phyloP scores from a whole-genome alignment of 2,888 invertebrate species.

The Aleiodes alternator region DNA sequence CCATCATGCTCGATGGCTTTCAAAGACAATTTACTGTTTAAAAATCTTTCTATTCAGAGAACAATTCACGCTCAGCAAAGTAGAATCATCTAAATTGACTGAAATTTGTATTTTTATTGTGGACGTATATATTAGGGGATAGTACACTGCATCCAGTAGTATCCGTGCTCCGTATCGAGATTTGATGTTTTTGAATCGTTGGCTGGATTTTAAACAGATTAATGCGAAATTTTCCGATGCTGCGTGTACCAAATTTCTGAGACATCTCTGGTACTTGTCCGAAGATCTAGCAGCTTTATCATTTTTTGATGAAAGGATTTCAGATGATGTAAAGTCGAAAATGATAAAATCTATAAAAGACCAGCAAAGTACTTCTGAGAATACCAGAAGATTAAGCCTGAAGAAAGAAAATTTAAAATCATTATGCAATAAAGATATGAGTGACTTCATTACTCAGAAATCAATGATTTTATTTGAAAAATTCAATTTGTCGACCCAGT shows the following conservation, averaged over 20 bases:
- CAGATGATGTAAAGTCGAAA: not conserved
- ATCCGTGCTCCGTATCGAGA: conserved; percentile 9
- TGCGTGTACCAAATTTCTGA: not conserved
- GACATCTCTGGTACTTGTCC: conserved; percentile 24
- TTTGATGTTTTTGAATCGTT: not conserved
- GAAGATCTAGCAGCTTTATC: conserved; percentile 26
- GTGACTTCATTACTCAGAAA: not conserved
- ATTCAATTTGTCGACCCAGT: conserved; percentile 36
- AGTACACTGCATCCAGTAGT: conserved; percentile 43
- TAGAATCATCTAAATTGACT: conserved; percentile 40
- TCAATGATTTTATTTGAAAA: conserved; percentile 26
- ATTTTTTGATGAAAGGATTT: conserved; percentile 2
- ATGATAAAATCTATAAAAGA: conserved; percentile 13
- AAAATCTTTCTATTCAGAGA: conserved; percentile 49
- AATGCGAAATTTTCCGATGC: conserved; percentile 19
- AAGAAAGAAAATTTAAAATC: not conserved
- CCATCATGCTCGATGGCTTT: conserved; percentile 50
- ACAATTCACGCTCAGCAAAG: conserved; percentile 38
- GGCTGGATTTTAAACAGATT: not conserved
- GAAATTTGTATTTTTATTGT: conserved; percentile 58
- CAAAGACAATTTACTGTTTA: conserved; percentile 48
- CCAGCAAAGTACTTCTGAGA: not conserved
- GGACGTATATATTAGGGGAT: conserved; percentile 54
- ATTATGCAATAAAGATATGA: not conserved
- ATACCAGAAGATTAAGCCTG: conserved; percentile 1